A percentile compares a stretch with the other conserved stretches of the same genome.
Evolutionary conservation across 2,113 vertebrate genomes (phyloP).

Genomic region (Thymallus thymallus): DNA sequence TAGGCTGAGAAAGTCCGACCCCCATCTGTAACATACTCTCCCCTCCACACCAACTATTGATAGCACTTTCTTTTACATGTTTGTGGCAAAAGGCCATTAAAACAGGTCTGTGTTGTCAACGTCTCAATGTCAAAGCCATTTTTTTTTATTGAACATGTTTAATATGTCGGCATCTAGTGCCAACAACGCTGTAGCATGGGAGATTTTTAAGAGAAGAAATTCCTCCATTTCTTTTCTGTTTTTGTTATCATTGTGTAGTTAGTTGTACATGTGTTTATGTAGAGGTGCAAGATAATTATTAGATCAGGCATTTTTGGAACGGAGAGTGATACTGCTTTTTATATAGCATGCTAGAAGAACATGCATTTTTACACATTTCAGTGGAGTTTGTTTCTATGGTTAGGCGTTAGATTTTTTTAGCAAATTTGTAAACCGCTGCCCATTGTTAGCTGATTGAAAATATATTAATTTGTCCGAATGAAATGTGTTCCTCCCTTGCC

Average conservation of each 20-base stretch:
- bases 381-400: slow-evolving; percentile 48
- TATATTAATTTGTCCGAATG: background rate
- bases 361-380: slow-evolving; percentile 49
- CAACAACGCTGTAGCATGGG: slow-evolving; percentile 17
- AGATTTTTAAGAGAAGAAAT: slow-evolving; percentile 24
- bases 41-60: slow-evolving; percentile 50
- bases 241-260: slow-evolving; percentile 31
- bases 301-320: slow-evolving; percentile 34
- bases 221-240: slow-evolving; percentile 25
- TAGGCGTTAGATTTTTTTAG: slow-evolving; percentile 41
- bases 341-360: slow-evolving; percentile 33
- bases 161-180: slow-evolving; percentile 36
- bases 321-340: slow-evolving; percentile 24
- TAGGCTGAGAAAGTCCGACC: slow-evolving; percentile 2
- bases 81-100: slow-evolving; percentile 64
- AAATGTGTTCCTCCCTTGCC: background rate
- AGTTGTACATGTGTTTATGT: slow-evolving; percentile 29
- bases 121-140: slow-evolving; percentile 41
- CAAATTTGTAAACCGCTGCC: background rate
- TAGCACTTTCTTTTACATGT: slow-evolving; percentile 69
- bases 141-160: slow-evolving; percentile 25
- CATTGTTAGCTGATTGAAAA: background rate
- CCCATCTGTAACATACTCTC: slow-evolving; percentile 29
- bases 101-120: slow-evolving; percentile 43
- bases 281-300: background rate